These are phyloP conservation scores for Montifringilla adamsi DNA, from an alignment of 2,113 vertebrate species.

Conservation along the genomic window DNA sequence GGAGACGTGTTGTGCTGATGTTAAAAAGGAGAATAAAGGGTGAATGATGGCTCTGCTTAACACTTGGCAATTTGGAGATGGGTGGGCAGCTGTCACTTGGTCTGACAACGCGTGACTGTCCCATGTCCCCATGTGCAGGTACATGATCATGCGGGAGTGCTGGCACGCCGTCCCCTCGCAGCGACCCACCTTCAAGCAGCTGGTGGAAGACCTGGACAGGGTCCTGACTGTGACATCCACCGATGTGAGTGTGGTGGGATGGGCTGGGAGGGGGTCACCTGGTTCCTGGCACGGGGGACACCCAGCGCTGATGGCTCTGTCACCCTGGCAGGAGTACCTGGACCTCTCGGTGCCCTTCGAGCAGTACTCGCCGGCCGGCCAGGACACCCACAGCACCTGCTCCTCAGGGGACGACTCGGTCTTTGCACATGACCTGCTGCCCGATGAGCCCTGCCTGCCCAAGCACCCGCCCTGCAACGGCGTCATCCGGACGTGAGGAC, in stretches of 20 bases:
- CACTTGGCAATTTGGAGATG: background rate
- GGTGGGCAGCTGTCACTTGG: fast-evolving
- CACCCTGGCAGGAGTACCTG: constrained; percentile 80
- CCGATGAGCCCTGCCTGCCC: constrained; percentile 87
- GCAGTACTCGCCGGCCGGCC: constrained; percentile 92
- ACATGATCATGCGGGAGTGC: constrained; percentile 98
- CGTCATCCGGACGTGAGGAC: constrained; percentile 79
- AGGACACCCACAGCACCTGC: constrained; percentile 93
- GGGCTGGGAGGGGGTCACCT: background rate
- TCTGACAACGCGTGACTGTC: background rate
- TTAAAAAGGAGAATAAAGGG: no score
- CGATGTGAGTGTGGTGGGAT: constrained; percentile 76
- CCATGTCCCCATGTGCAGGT: constrained; percentile 66
- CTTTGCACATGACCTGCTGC: constrained; percentile 91
- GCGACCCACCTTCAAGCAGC: constrained; percentile 95
- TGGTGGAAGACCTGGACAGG: constrained; percentile 94
- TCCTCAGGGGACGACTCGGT: constrained; percentile 95
- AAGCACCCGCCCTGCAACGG: constrained; percentile 78
- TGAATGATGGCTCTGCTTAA: no score
- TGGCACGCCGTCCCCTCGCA: constrained; percentile 94
- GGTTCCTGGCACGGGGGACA: fast-evolving
- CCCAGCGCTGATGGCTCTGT: background rate
- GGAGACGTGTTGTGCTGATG: no score
- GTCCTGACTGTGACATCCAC: constrained; percentile 91
- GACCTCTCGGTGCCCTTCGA: constrained; percentile 95